Conservation (phyloP, 2,797 vertebrate species). For the Setipinna tenuifilis region DNA sequence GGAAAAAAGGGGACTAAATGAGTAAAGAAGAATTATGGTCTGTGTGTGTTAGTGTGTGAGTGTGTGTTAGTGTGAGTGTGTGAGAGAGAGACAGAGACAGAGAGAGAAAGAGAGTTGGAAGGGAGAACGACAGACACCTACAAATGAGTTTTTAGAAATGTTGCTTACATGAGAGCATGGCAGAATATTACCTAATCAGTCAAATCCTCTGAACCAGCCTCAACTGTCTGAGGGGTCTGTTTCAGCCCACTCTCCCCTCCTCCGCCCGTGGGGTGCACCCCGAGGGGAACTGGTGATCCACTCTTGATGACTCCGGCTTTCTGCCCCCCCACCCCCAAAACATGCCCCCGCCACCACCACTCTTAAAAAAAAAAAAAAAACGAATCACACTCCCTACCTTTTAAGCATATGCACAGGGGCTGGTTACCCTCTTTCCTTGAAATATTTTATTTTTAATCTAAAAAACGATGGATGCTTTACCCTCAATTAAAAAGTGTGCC, state of each 20-base stretch:
- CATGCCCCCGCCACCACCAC: too few species aligned
- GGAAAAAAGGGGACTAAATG: slow-evolving; percentile 12
- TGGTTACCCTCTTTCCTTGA: slow-evolving; percentile 46
- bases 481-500: slow-evolving; percentile 78
- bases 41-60: neutral
- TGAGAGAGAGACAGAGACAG: slow-evolving; percentile 52
- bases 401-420: slow-evolving; percentile 65
- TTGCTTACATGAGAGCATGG: slow-evolving; percentile 82
- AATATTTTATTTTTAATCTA: slow-evolving; percentile 23
- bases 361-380: slow-evolving; percentile 43
- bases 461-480: slow-evolving; percentile 64
- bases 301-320: neutral
- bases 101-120: slow-evolving; percentile 68
- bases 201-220: slow-evolving; percentile 81
- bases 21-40: slow-evolving; percentile 52
- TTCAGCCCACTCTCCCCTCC: slow-evolving; percentile 62
- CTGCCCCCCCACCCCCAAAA: slow-evolving; percentile 50
- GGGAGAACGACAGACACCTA: slow-evolving; percentile 62
- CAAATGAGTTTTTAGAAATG: slow-evolving; percentile 76
- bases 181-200: slow-evolving; percentile 84
- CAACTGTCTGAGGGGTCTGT: slow-evolving; percentile 70
- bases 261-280: slow-evolving; percentile 74
- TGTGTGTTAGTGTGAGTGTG: neutral
- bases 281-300: slow-evolving; percentile 69
- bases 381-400: slow-evolving; percentile 72